These are phyloP conservation scores for Lysiphlebus fabarum DNA, from an alignment of 1,140 invertebrate species.

Conservation along the genomic window DNA sequence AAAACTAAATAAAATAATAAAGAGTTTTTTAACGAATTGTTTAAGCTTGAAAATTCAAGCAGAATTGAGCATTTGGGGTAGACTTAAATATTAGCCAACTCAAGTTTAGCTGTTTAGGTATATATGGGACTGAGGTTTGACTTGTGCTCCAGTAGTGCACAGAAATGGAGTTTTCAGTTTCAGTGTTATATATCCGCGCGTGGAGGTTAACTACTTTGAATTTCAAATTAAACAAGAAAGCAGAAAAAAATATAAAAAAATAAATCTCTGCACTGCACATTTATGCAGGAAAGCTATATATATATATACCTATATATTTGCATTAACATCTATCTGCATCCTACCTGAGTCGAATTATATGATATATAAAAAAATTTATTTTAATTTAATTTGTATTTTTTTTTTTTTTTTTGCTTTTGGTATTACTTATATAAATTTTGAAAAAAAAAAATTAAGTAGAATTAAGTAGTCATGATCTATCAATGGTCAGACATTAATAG, in stretches of 20 bases:
- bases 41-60: conserved; percentile 23
- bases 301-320: conserved; percentile 7
- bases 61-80: conserved; percentile 8
- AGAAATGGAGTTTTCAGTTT: conserved; percentile 5
- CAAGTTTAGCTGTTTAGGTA: no score
- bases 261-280: conserved; percentile 14
- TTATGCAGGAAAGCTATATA: not conserved
- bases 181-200: conserved; percentile 11
- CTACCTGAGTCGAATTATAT: not conserved
- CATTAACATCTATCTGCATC: not conserved
- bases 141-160: not conserved
- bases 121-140: not conserved
- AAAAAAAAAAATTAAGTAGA: no score
- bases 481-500: no score
- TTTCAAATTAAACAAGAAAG: conserved; percentile 38
- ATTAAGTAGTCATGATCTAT: no score
- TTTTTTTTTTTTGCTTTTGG: no score
- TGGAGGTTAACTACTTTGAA: conserved; percentile 44
- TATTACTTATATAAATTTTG: no score
- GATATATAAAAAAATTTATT: no score
- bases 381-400: no score
- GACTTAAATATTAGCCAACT: conserved; percentile 19
- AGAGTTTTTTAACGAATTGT: conserved; percentile 14
- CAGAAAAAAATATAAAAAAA: conserved; percentile 35
- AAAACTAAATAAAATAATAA: not conserved